A percentile compares a stretch with the other conserved stretches of the same genome.
Conservation (phyloP, 2,797 vertebrate genomes). For the Muscicapa comitata region DNA sequence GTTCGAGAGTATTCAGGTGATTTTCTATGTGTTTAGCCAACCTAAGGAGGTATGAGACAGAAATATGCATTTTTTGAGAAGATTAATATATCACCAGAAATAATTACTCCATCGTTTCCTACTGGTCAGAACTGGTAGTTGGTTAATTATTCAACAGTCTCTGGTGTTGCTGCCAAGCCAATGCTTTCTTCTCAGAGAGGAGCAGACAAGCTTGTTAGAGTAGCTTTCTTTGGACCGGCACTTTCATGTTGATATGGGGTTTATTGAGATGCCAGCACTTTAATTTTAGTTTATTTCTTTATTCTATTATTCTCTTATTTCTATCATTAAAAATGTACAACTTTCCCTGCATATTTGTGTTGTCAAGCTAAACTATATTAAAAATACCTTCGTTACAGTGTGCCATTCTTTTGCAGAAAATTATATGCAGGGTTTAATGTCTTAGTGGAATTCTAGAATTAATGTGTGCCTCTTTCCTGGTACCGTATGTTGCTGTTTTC, state of each 20-base stretch:
- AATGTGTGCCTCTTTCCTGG: neutral
- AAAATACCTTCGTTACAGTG: neutral
- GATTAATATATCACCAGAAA: conserved; percentile 1
- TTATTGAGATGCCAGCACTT: conserved; percentile 20
- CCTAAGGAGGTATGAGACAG: neutral
- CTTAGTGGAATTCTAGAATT: neutral
- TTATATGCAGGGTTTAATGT: neutral
- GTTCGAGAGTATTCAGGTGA: neutral
- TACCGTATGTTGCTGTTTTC: conserved; percentile 46
- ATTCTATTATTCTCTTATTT: neutral
- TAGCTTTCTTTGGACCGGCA: conserved; percentile 46
- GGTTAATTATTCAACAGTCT: conserved; percentile 55
- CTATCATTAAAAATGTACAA: neutral
- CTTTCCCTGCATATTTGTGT: neutral
- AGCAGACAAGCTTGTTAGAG: conserved; percentile 53
- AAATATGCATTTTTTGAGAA: neutral
- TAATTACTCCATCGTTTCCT: neutral
- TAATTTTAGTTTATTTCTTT: neutral
- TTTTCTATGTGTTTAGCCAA: neutral
- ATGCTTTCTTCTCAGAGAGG: conserved; percentile 35
- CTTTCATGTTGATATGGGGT: conserved; percentile 23
- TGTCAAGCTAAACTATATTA: neutral
- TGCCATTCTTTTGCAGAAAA: neutral
- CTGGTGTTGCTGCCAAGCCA: conserved; percentile 40
- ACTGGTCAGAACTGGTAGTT: conserved; percentile 14